phyloP scores from a whole-genome alignment of 1,140 invertebrate genomes.

The Ceratina calcarata region DNA sequence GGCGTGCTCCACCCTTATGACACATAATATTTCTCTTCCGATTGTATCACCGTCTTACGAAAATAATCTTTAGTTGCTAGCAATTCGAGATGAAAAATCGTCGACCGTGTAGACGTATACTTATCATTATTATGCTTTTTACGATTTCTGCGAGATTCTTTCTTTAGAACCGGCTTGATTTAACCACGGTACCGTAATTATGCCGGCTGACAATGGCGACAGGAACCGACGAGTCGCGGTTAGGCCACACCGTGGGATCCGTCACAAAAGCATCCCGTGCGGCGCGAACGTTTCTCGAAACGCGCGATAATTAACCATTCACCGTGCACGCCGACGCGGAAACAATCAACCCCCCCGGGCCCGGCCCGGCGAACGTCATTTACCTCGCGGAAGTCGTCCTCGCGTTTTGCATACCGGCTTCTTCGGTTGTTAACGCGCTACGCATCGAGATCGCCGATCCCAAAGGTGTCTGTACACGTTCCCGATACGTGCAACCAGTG shows the following conservation, averaged over 20 bases:
- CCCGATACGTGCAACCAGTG: constrained; percentile 12
- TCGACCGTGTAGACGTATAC: too few species aligned
- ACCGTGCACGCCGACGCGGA: constrained; percentile 27
- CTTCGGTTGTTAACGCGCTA: neutral
- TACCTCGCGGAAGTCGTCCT: constrained; percentile 5
- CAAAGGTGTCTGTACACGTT: constrained; percentile 43
- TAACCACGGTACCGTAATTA: constrained; percentile 28
- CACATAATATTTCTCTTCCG: neutral
- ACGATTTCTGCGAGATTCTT: too few species aligned
- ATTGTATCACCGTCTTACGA: too few species aligned
- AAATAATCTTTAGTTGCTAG: neutral
- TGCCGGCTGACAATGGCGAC: constrained; percentile 10
- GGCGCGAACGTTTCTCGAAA: constrained; percentile 11
- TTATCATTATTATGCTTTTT: too few species aligned
- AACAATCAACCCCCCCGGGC: constrained; percentile 8
- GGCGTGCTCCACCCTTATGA: neutral
- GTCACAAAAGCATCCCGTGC: constrained; percentile 7
- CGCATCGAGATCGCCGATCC: constrained; percentile 39
- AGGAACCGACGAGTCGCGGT: neutral
- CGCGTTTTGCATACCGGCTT: neutral
- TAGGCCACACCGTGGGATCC: neutral
- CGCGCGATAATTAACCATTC: constrained; percentile 37
- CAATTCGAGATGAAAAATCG: too few species aligned
- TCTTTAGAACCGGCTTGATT: constrained; percentile 8
- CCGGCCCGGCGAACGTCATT: constrained; percentile 3